Evolutionary conservation across 2,888 invertebrate species (phyloP).

Genomic region (Pheosia tremula): DNA sequence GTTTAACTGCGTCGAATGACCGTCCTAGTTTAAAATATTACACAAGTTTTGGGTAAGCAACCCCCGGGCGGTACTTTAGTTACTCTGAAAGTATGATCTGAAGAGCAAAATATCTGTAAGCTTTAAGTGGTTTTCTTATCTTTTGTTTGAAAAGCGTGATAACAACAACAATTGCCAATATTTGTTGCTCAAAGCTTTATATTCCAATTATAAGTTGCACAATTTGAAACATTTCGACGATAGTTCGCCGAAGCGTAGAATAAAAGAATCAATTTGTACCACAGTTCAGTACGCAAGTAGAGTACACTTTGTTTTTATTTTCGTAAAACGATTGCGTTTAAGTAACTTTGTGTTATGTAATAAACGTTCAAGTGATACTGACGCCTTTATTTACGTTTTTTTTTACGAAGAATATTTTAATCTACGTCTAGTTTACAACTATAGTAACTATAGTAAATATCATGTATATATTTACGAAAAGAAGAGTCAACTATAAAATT

Average conservation of each 20-base stretch:
- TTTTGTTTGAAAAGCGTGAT: not conserved
- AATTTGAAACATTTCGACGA: slow-evolving; percentile 18
- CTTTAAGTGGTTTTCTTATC: not conserved
- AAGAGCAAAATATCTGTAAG: too few relatives aligned
- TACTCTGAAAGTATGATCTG: too few relatives aligned
- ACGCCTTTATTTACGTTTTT: too few relatives aligned
- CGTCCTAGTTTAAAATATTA: too few relatives aligned
- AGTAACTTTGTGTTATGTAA: slow-evolving; percentile 26
- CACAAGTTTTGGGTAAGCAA: too few relatives aligned
- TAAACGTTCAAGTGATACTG: not conserved
- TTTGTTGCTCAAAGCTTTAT: slow-evolving; percentile 1
- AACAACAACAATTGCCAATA: not conserved
- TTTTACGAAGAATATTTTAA: too few relatives aligned
- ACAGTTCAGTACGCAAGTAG: slow-evolving; percentile 37
- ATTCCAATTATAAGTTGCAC: slow-evolving; percentile 17
- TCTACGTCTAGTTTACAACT: too few relatives aligned
- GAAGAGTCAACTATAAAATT: too few relatives aligned
- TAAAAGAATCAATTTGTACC: slow-evolving; percentile 19
- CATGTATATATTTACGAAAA: too few relatives aligned
- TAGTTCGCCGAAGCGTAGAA: slow-evolving; percentile 17
- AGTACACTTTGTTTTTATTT: slow-evolving; percentile 13
- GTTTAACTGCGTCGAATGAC: too few relatives aligned
- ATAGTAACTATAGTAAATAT: too few relatives aligned
- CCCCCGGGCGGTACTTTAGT: too few relatives aligned
- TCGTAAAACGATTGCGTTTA: slow-evolving; percentile 16